Evolutionary conservation across 1,140 invertebrate species (phyloP).

Genomic region (Eueides isabella): DNA sequence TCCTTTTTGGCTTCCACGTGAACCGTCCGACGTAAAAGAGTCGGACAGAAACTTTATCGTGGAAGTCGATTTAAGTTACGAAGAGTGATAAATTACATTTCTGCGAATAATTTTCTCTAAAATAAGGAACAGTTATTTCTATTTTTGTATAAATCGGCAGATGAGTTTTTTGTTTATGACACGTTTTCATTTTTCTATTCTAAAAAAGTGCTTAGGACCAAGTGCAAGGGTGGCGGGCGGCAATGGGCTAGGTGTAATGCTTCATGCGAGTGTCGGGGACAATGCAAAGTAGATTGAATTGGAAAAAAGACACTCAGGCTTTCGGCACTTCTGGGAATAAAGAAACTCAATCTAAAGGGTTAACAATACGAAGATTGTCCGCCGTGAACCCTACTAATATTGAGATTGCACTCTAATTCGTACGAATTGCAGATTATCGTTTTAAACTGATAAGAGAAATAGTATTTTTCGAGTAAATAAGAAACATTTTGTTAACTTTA

Average conservation of each 20-base stretch:
- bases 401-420: constrained; percentile 6
- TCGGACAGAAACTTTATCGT: constrained; percentile 65
- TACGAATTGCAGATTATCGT: neutral
- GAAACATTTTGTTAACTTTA: no score
- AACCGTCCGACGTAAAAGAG: constrained; percentile 58
- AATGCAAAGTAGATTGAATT: constrained; percentile 82
- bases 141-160: neutral
- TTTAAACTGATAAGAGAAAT: neutral
- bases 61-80: constrained; percentile 75
- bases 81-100: constrained; percentile 63
- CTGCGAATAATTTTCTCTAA: constrained; percentile 38
- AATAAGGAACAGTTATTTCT: constrained; percentile 21
- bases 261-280: constrained; percentile 75
- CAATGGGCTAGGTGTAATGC: constrained; percentile 72
- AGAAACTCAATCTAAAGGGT: constrained; percentile 61
- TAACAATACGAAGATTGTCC: constrained; percentile 20
- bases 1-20: constrained; percentile 62
- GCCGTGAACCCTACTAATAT: neutral
- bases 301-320: constrained; percentile 76
- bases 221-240: constrained; percentile 63
- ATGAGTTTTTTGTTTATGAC: neutral
- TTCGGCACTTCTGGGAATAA: constrained; percentile 66
- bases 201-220: constrained; percentile 68
- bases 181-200: neutral
- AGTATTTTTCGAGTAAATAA: neutral